These are phyloP conservation scores for Eublepharis macularius DNA, from an alignment of 2,113 vertebrate species.

Conservation along the genomic window DNA sequence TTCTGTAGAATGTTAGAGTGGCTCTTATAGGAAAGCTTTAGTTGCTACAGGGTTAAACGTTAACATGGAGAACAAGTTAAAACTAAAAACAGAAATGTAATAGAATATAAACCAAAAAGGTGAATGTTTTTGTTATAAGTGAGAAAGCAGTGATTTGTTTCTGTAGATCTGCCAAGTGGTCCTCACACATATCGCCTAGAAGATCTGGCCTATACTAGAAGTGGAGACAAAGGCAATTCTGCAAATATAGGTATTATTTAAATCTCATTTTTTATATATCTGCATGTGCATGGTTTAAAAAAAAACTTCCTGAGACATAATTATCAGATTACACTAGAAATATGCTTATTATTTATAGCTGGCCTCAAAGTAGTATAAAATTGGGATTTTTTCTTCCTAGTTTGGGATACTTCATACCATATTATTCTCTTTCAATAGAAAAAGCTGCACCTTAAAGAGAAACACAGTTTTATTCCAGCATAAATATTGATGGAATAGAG, in stretches of 20 bases:
- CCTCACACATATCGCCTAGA: slow-evolving; percentile 81
- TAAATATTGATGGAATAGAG: too few species aligned
- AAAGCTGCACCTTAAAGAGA: too few species aligned
- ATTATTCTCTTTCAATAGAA: too few species aligned
- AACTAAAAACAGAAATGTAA: neutral
- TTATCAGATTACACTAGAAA: neutral
- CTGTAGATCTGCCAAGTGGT: slow-evolving; percentile 81
- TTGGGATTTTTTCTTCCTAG: neutral
- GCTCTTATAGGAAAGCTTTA: slow-evolving; percentile 20
- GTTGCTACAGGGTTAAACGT: neutral
- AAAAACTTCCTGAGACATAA: neutral
- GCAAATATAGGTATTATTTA: slow-evolving; percentile 82
- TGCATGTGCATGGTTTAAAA: neutral
- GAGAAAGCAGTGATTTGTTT: slow-evolving; percentile 17
- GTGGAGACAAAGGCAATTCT: slow-evolving; percentile 86
- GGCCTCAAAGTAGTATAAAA: neutral
- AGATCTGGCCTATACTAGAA: slow-evolving; percentile 85
- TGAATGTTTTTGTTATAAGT: neutral
- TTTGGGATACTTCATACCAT: too few species aligned
- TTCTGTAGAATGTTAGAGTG: neutral
- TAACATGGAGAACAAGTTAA: neutral
- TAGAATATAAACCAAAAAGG: neutral
- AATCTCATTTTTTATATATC: neutral
- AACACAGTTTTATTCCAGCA: too few species aligned
- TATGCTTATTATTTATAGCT: neutral